Conservation (phyloP, 2,888 invertebrate species). For the Vanessa cardui region DNA sequence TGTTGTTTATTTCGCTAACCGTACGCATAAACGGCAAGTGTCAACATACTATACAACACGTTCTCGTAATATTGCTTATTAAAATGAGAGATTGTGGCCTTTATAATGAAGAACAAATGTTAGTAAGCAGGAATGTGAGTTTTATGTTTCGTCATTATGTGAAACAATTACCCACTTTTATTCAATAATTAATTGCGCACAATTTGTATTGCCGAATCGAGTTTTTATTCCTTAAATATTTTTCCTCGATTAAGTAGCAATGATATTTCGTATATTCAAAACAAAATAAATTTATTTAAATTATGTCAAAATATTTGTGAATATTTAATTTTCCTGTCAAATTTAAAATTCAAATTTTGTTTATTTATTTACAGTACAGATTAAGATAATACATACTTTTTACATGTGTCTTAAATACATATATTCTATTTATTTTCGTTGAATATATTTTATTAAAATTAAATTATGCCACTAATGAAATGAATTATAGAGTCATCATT, state of each 20-base stretch:
- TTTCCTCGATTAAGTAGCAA: background rate
- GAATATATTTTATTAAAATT: too few species aligned
- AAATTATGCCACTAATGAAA: too few species aligned
- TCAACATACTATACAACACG: conserved; percentile 20
- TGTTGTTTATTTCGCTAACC: conserved; percentile 15
- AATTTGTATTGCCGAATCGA: background rate
- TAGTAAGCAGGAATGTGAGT: conserved; percentile 1
- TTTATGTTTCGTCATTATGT: conserved; percentile 22
- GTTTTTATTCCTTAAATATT: background rate
- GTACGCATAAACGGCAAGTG: conserved; percentile 12
- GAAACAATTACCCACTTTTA: conserved; percentile 37
- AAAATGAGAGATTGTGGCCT: conserved; percentile 25
- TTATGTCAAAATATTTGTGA: too few species aligned
- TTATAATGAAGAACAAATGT: conserved; percentile 18
- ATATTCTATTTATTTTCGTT: too few species aligned
- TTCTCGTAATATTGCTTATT: conserved; percentile 18
- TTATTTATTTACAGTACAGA: too few species aligned
- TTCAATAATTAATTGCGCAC: conserved; percentile 27
- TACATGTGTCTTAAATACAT: too few species aligned
- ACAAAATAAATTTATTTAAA: too few species aligned
- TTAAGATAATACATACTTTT: too few species aligned
- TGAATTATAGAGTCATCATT: too few species aligned
- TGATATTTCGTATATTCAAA: background rate
- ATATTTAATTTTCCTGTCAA: too few species aligned
- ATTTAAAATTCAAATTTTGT: too few species aligned